Conservation (phyloP, 2,113 vertebrate genomes). For the Onychorhynchus coronatus region DNA sequence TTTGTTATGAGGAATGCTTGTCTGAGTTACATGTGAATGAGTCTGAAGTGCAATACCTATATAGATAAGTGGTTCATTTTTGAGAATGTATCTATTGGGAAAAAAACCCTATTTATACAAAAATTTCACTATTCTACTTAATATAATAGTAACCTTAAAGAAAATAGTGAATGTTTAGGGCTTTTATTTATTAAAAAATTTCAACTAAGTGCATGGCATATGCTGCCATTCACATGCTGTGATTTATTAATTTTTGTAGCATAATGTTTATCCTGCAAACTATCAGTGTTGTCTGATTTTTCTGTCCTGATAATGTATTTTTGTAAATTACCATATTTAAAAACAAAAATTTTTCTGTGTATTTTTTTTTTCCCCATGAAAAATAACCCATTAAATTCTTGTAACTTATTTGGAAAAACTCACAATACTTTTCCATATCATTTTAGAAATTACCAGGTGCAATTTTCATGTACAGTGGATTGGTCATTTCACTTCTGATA, state of each 20-base stretch:
- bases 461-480: not conserved
- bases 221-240: constrained; percentile 47
- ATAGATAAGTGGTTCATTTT: constrained; percentile 52
- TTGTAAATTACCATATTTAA: constrained; percentile 40
- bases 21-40: constrained; percentile 54
- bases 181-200: constrained; percentile 42
- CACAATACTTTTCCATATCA: not conserved
- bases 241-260: constrained; percentile 30
- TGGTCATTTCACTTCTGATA: constrained; percentile 29
- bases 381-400: not conserved
- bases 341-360: not conserved
- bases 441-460: not conserved
- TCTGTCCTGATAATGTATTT: constrained; percentile 51
- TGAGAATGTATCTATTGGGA: constrained; percentile 55
- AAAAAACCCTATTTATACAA: constrained; percentile 42
- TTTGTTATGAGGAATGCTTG: constrained; percentile 59
- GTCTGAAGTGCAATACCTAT: constrained; percentile 72
- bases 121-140: constrained; percentile 48
- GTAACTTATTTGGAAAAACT: not conserved
- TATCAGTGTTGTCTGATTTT: not conserved
- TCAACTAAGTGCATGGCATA: constrained; percentile 29
- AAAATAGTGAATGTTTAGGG: constrained; percentile 45
- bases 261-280: not conserved
- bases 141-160: constrained; percentile 30
- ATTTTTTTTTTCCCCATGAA: not conserved